Base-by-base conservation (phyloP, 2,113 vertebrate genomes). In the Alethe castanea region DNA sequence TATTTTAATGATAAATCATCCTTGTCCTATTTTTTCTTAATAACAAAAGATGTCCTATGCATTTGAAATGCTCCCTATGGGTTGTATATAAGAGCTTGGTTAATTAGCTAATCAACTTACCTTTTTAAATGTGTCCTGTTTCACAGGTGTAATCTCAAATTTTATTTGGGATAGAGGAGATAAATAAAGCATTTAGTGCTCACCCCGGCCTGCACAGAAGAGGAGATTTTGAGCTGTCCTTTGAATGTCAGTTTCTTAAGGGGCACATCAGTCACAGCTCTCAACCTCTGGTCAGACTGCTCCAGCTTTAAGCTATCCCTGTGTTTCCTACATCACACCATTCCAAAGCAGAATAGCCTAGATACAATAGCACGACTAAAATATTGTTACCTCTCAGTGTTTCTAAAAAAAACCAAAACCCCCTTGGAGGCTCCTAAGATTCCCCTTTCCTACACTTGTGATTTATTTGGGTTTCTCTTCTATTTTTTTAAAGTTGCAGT, bases 11-110 rank as follows among this genome's bases (percentile, higher is more conserved):
- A 95, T 95, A 95, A 95, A 86, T 93, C 50, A 95, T 94, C 94
- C 94, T 87, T 97, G 95, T 95, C 94, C 96, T 95, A 97, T 95
- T 95, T 97, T 94, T 89, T 87, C 84, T 94, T 97, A 97, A 97
- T 96, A 96, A 95, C 94, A 97, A 96, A 96, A 96, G 94, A 91
- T 17, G 93, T 95, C 96, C 94, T 97, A 96, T 96, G 96, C 95
- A 96, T 96, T 95, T 96, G 81, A 95, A 65, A 96, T 94, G 90
- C 94, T 97, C 95, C 95, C 96, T 97, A 94, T 96, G 95, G 96
- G 91, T 97, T 96, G 96, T 97, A 94, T 96, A 95, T 95, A 93
- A 94, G 94, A 94, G 71, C 94, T 95, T 95, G 81, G 94, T 97
- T 97, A 97, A 95, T 97, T 97, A 96, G 94, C 93, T 96, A 95